Conservation (phyloP, 2,113 vertebrate genomes). For the Epinephelus moara region DNA sequence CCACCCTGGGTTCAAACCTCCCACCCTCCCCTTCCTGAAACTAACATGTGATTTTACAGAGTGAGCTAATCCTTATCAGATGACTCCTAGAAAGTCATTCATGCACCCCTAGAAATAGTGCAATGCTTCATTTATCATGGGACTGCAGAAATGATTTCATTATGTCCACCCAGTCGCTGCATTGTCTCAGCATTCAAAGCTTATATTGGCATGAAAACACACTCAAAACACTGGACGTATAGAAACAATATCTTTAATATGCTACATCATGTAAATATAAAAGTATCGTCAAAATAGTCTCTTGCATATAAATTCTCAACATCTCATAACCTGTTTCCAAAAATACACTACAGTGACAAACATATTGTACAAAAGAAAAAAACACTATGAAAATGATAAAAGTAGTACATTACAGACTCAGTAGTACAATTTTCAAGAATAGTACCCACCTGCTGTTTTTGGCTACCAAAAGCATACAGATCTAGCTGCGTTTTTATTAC, state of each 20-base stretch:
- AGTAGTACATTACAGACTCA: slow-evolving; percentile 48
- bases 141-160: not conserved
- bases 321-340: slow-evolving; percentile 68
- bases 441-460: slow-evolving; percentile 22
- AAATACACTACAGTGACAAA: slow-evolving; percentile 79
- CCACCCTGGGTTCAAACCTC: no score
- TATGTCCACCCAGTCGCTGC: not conserved
- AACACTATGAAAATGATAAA: slow-evolving; percentile 45
- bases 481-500: slow-evolving; percentile 59
- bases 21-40: no score
- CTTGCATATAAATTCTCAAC: slow-evolving; percentile 84
- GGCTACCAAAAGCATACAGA: slow-evolving; percentile 41
- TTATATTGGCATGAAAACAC: not conserved
- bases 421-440: slow-evolving; percentile 29
- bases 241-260: slow-evolving; percentile 84
- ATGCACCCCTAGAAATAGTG: not conserved
- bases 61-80: not conserved
- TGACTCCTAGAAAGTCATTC: not conserved
- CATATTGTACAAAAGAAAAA: slow-evolving; percentile 65
- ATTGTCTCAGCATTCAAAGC: not conserved
- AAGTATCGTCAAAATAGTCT: slow-evolving; percentile 86
- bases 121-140: not conserved
- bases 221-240: slow-evolving; percentile 17
- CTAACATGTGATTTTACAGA: not conserved
- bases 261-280: slow-evolving; percentile 82